Conservation (phyloP, 2,888 invertebrate genomes). For the Blastobasis adustella region DNA sequence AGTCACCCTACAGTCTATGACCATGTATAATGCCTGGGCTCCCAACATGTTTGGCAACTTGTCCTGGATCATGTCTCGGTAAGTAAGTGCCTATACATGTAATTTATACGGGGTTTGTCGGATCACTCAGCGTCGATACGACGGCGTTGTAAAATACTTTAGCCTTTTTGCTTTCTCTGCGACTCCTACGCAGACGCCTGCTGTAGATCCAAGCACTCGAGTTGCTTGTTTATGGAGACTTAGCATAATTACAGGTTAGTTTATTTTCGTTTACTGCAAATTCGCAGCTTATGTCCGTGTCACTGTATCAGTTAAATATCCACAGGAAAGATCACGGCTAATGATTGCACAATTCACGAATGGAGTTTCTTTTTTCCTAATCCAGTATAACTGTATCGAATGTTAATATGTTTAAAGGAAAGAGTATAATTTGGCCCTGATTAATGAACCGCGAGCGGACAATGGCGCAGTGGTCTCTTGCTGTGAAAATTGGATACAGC, state of each 20-base stretch:
- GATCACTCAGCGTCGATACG: slow-evolving; percentile 25
- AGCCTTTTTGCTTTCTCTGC: slow-evolving; percentile 19
- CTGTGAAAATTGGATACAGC: slow-evolving; percentile 56
- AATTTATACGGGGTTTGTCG: slow-evolving; percentile 28
- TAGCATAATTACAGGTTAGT: too few relatives aligned
- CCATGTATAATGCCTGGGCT: slow-evolving; percentile 43
- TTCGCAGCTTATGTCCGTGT: too few relatives aligned
- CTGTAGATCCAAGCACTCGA: too few relatives aligned
- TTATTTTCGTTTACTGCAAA: too few relatives aligned
- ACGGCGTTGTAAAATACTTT: slow-evolving; percentile 34
- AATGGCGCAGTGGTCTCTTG: slow-evolving; percentile 49
- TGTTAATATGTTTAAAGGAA: slow-evolving; percentile 34
- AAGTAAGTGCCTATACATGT: slow-evolving; percentile 27
- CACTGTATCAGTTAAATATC: too few relatives aligned
- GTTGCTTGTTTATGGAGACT: too few relatives aligned
- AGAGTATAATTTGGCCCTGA: slow-evolving; percentile 53
- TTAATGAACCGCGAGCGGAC: slow-evolving; percentile 56
- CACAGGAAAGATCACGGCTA: neutral
- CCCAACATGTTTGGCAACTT: slow-evolving; percentile 45
- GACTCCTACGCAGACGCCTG: too few relatives aligned
- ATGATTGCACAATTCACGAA: neutral
- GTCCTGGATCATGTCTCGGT: slow-evolving; percentile 36
- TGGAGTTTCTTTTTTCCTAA: neutral
- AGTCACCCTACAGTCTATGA: slow-evolving; percentile 41
- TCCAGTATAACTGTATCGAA: slow-evolving; percentile 34